Evolutionary conservation across 2,888 invertebrate species (phyloP), one percentile per base, ranked within the genome.

Genomic region (Lampropteryx suffumata): DNA sequence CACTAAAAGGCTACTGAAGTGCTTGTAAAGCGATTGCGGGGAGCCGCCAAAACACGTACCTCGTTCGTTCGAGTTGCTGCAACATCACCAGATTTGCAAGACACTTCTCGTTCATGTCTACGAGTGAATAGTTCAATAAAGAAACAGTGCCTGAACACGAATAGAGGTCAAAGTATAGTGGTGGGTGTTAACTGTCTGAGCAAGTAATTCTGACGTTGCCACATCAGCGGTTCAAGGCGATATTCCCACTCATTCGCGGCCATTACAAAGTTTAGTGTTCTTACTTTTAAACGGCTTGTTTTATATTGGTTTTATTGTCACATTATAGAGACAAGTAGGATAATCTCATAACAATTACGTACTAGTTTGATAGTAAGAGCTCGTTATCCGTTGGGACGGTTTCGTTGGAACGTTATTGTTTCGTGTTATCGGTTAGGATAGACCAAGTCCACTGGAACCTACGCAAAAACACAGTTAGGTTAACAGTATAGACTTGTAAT

Each of bases 1-100:
- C 35, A 54, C 45, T 45, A 30, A 34, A 37, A 37, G 46, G 44
- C 48, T 50, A 45, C 47, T 64, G 61, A 66, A 69, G 73, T 70
- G 46, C 57, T 73, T 79, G 78, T 77, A 79, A 78, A 82, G 71
- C 79, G 80, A 84, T 81, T 83, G 79, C 59, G 71, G 69, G 73
- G 55, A 76, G 74, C 79, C 82, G 83, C 84, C 84, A 85, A 84
- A 86, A 85, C 87, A 88, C 86, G 86, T 86, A 82, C 68, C 79
- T 77, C 80, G 82, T 84, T 86, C 82, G 84, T 80, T 82, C 70
- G 63, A 65, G 71, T 81, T 77, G 81, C 84, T 83, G 81, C 69
- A 71, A 64, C 59, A 57, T 34, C 64, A 54, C 84, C 84, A 77
- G 61, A 57, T 56, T 68, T 46, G 52, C 52, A 57, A 64, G 84